phyloP scores from a whole-genome alignment of 2,113 vertebrate genomes.

The Pelecanoides urinatrix region DNA sequence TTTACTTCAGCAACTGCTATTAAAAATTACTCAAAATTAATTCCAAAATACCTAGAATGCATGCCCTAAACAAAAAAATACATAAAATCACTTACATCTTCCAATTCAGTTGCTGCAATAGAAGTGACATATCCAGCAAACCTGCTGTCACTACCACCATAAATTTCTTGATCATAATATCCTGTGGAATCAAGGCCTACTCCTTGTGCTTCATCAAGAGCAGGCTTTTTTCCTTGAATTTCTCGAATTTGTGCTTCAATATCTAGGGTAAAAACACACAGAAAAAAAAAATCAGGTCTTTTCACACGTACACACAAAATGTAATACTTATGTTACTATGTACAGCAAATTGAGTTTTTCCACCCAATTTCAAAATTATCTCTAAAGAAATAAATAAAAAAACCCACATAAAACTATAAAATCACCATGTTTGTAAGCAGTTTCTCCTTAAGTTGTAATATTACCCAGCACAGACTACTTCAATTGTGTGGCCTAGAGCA shows the following conservation, averaged over 20 bases:
- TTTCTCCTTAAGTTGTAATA: background rate
- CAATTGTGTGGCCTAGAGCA: background rate
- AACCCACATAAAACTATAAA: background rate
- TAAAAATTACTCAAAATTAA: background rate
- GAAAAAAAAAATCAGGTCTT: background rate
- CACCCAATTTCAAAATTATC: background rate
- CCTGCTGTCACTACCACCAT: constrained; percentile 95
- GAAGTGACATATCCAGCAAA: constrained; percentile 98
- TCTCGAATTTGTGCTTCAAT: constrained; percentile 99
- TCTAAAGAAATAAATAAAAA: background rate
- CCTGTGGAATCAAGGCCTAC: constrained; percentile 97
- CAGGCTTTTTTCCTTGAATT: constrained; percentile 95
- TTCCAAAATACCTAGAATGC: background rate
- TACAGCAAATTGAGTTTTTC: background rate
- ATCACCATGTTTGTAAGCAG: background rate
- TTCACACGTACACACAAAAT: background rate
- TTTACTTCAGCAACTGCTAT: background rate
- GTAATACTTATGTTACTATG: fast-evolving
- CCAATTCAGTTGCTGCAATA: constrained; percentile 96
- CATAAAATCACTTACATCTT: constrained; percentile 84
- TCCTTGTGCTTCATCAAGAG: constrained; percentile 90
- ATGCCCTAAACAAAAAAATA: background rate
- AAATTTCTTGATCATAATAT: constrained; percentile 97
- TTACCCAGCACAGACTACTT: background rate
- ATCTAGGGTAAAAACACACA: constrained; percentile 72